phyloP scores from a whole-genome alignment of 2,797 vertebrate species.

The Selene dorsalis region DNA sequence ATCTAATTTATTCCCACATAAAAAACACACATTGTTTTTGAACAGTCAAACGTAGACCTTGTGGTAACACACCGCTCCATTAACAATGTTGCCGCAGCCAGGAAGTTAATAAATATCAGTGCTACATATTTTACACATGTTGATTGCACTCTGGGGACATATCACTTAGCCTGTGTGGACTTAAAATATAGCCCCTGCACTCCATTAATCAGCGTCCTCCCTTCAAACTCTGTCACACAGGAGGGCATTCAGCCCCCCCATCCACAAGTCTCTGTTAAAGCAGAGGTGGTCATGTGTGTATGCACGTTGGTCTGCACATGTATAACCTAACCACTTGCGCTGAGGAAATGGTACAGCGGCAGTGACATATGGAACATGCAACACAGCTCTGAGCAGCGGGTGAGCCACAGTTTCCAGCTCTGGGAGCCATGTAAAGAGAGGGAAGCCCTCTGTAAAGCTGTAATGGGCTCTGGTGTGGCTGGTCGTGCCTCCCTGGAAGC shows the following conservation, averaged over 20 bases:
- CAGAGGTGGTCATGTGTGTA: slow-evolving; percentile 18
- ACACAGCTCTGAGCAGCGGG: slow-evolving; percentile 26
- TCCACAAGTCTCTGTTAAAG: slow-evolving; percentile 15
- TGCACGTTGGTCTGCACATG: slow-evolving; percentile 15
- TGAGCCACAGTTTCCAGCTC: slow-evolving; percentile 75
- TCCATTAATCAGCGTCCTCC: slow-evolving; percentile 49
- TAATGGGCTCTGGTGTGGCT: not conserved
- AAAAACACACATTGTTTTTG: not conserved
- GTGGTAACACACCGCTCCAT: slow-evolving; percentile 19
- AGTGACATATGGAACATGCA: slow-evolving; percentile 61
- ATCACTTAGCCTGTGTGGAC: slow-evolving; percentile 54
- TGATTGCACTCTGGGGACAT: slow-evolving; percentile 63
- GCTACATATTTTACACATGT: slow-evolving; percentile 58
- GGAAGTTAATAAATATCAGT: slow-evolving; percentile 65
- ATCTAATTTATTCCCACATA: not conserved
- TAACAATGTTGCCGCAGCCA: slow-evolving; percentile 1
- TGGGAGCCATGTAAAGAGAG: slow-evolving; percentile 46
- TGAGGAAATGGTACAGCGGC: slow-evolving; percentile 45
- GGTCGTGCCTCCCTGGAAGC: slow-evolving; percentile 2
- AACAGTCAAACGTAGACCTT: not conserved
- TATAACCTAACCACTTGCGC: slow-evolving; percentile 62
- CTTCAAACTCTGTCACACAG: slow-evolving; percentile 26
- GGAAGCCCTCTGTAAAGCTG: slow-evolving; percentile 54
- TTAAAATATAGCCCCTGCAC: slow-evolving; percentile 47
- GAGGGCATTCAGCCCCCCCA: slow-evolving; percentile 1